Percentiles rank a stretch among this genome's conserved stretches.
Conservation (phyloP, 2,113 vertebrate species). For the Axis porcinus region DNA sequence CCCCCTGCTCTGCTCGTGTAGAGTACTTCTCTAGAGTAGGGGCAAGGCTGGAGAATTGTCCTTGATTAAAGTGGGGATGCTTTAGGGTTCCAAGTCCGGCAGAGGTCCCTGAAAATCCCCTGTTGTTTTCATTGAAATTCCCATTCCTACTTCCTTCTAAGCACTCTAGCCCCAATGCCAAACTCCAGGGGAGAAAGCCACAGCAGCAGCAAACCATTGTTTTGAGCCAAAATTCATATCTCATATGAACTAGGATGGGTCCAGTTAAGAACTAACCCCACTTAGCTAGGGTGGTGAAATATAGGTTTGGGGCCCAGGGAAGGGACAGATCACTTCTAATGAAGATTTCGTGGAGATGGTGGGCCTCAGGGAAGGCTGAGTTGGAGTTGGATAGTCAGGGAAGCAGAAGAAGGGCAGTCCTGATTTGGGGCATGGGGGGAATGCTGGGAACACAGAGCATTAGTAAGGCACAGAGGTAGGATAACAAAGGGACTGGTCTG, state of each 20-base stretch:
- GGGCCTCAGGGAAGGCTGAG: neutral
- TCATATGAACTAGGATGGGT: neutral
- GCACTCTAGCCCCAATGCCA: neutral
- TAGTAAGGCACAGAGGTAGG: neutral
- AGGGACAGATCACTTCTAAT: neutral
- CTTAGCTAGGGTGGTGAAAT: neutral
- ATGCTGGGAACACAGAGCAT: neutral
- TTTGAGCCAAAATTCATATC: neutral
- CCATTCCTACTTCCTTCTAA: neutral
- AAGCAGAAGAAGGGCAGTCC: neutral
- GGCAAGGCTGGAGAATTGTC: neutral
- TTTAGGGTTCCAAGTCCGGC: neutral
- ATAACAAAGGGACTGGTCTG: neutral
- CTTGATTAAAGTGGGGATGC: neutral
- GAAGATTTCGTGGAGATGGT: neutral
- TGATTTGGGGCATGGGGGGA: neutral
- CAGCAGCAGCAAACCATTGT: neutral
- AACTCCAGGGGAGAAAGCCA: neutral
- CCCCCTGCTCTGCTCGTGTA: neutral
- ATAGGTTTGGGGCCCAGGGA: neutral
- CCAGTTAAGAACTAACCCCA: neutral
- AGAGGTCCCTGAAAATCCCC: neutral
- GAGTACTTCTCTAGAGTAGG: neutral
- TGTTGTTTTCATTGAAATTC: neutral
- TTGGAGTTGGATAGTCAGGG: neutral